Percentiles rank a stretch among this genome's conserved stretches.
Evolutionary conservation across 2,888 invertebrate species (phyloP).

Genomic region (Drosophila mulleri): DNA sequence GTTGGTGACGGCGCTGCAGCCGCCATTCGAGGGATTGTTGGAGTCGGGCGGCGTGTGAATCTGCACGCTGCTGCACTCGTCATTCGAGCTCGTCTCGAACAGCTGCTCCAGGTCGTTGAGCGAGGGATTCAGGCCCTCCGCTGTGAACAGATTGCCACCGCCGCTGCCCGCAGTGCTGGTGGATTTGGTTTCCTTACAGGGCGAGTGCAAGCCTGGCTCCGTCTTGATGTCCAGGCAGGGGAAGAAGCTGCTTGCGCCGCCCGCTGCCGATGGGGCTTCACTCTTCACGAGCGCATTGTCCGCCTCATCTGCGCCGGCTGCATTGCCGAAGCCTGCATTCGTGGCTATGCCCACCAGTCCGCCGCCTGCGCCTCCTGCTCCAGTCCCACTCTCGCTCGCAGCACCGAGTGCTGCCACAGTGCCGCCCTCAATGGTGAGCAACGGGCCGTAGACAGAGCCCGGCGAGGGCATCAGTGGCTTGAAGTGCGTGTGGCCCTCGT

Average conservation of each 20-base stretch:
- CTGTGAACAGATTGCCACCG: constrained; percentile 89
- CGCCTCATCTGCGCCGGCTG: constrained; percentile 46
- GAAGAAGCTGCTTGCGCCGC: constrained; percentile 57
- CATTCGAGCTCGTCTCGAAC: constrained; percentile 90
- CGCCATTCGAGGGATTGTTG: constrained; percentile 88
- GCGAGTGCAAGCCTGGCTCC: constrained; percentile 82
- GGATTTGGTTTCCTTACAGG: constrained; percentile 81
- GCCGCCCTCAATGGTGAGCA: constrained; percentile 75
- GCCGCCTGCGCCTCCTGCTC: constrained; percentile 29
- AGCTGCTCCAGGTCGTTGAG: constrained; percentile 96
- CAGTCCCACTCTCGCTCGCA: constrained; percentile 2
- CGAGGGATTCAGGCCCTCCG: constrained; percentile 94
- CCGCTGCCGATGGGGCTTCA: neutral
- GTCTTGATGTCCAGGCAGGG: constrained; percentile 77
- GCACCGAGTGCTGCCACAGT: constrained; percentile 33
- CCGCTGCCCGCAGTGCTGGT: constrained; percentile 41
- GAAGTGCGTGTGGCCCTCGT: constrained; percentile 87
- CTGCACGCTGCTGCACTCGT: constrained; percentile 87
- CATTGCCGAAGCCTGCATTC: constrained; percentile 9
- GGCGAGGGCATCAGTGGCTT: constrained; percentile 85
- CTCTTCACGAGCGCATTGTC: constrained; percentile 57
- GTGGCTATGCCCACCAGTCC: constrained; percentile 80
- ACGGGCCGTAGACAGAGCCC: constrained; percentile 79
- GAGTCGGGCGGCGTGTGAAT: constrained; percentile 96
- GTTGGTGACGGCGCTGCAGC: constrained; percentile 83